Evolutionary conservation across 2,888 invertebrate species (phyloP), one percentile per base, ranked within the genome.

Genomic region (Keiferia lycopersicella): DNA sequence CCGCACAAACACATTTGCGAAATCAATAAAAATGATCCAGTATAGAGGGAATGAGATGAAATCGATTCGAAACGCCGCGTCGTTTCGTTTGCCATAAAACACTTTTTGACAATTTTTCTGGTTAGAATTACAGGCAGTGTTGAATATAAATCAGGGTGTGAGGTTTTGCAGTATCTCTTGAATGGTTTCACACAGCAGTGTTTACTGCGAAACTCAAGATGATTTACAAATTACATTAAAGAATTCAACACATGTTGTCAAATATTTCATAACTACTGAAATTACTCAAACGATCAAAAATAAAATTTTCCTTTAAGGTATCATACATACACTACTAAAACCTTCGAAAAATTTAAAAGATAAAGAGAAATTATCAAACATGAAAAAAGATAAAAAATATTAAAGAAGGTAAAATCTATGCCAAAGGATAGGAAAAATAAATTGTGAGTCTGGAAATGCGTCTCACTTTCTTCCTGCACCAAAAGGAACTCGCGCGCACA

Each of bases 71-170:
- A 72, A 70, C 83, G 73, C 70, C 68, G 79, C 78, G 75, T 76
- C 78, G 75, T 76, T 62, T 73, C 71, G 73, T 75, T 73, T 67
- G 73, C 75, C 86, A 83, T 91, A 88, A 90, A 87, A 81, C 84
- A 88, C 87, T 87, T 80, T 84, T 87, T 82, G 88, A 81, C 85
- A 87, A 84, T 87, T 84, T 79, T 79, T 73, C 74, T 73, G 74
- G 77, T 84, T 87, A 88, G 86, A 86, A 84, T 83, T 87, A 84
- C 77, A 78, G 69, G 72, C 67, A 72, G 76, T 81, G 79, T 80
- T 82, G n/a, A 45, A 64, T 77, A 80, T 87, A 88, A 88, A 88
- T 88, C 86, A 87, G 77, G 66, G 73, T 76, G 82, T 87, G 87
- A 85, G 87, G 86, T 89, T 87, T 86, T 71, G 85, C 77, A 83